Base-by-base conservation (phyloP, 1,140 invertebrate species). In the Hylaeus volcanicus region DNA sequence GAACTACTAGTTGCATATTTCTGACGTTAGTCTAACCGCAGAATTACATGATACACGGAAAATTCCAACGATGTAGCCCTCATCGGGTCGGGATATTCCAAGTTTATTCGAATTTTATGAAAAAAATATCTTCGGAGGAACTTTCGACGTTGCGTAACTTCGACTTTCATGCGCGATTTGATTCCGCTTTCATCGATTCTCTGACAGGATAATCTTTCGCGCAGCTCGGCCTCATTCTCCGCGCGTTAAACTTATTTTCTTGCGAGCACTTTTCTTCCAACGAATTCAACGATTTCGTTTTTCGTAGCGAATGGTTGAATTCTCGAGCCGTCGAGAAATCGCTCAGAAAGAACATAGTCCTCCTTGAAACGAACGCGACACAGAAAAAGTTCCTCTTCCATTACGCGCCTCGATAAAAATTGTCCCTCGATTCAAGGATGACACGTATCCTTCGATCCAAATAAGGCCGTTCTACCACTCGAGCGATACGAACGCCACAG, bases 131-230 rank as follows among this genome's bases (percentile, higher is more conserved):
- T 1, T 0, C 3, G 12, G 9, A 45, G 12, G 43, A 41, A 80
- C 61, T 80, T 80, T 80, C 71, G 55, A 68, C 53, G 70, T 80
- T 80, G 43, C 4, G 71, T 55, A 80, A 80, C 26, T n/a, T 14
- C 8, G 0, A 60, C 78, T 80, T 80, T 80, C 63, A 58, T 80
- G 26, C 70, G 26, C 41, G 53, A 74, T 80, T 66, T 53, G 53
- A 80, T 80, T 60, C 51, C 69, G 60, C 68, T 64, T 72, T 72
- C 68, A 12, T 64, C 51, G 48, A 79, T 79, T 15, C 61, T 45
- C 39, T 26, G 5, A 5, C 12, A 6, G 45, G 14, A 79, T 41
- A 39, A 69, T 69, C 43, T 2, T 48, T 58, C 41, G 14, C 14
- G 3, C 12, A 37, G 56, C n/a, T 37, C n/a, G 45, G n/a, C 26